Percentiles rank a stretch among this genome's conserved stretches.
phyloP scores from a whole-genome alignment of 2,113 vertebrate species.

The Odobenus rosmarus region DNA sequence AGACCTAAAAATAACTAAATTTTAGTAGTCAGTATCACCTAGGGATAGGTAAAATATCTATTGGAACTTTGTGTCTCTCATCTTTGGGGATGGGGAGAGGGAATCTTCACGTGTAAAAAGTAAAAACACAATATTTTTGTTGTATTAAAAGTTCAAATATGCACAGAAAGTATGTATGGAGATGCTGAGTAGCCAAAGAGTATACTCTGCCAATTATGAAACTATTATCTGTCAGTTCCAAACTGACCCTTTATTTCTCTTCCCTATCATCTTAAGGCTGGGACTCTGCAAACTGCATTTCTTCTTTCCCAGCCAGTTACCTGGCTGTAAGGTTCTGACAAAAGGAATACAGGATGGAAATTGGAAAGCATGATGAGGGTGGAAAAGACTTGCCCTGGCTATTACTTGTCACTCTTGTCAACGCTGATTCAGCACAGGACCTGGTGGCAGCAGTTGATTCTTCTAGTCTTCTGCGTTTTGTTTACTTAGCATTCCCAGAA shows the following conservation, averaged over 20 bases:
- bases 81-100: background rate
- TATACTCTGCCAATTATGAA: background rate
- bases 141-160: background rate
- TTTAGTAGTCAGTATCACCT: background rate
- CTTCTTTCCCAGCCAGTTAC: conserved; percentile 5
- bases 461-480: background rate
- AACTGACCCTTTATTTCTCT: background rate
- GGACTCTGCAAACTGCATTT: background rate
- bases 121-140: conserved; percentile 9
- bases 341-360: background rate
- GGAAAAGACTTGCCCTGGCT: background rate
- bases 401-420: background rate
- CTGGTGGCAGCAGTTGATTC: background rate
- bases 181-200: background rate
- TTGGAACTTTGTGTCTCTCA: background rate
- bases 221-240: background rate
- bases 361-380: background rate
- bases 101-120: background rate
- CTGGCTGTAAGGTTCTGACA: conserved; percentile 2
- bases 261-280: background rate
- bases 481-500: background rate
- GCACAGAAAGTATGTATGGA: background rate
- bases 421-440: background rate
- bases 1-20: conserved; percentile 6
- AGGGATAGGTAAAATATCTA: background rate